Conservation (phyloP, 1,140 invertebrate genomes). For the Holcopasites calliopsidis region DNA sequence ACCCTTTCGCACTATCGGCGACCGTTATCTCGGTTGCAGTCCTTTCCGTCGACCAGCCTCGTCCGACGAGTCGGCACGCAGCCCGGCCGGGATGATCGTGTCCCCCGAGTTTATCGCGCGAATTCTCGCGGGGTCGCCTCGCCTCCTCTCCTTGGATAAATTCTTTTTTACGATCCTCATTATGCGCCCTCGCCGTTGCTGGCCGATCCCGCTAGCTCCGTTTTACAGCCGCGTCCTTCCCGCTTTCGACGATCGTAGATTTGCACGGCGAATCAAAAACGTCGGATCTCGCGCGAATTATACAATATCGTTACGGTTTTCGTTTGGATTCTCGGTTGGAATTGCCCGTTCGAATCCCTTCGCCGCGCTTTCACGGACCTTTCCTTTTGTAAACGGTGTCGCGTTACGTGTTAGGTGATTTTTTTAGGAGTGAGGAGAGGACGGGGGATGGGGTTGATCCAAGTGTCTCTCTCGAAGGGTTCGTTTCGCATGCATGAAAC, state of each 20-base stretch:
- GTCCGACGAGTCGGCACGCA: neutral
- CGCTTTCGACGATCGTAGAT: slow-evolving; percentile 38
- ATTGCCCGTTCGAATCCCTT: neutral
- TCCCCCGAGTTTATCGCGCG: slow-evolving; percentile 49
- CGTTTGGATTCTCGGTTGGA: neutral
- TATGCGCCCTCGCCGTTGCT: slow-evolving; percentile 24
- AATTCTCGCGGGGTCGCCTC: slow-evolving; percentile 15
- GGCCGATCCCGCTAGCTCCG: slow-evolving; percentile 49
- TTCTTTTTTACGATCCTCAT: slow-evolving; percentile 29
- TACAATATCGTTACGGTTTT: neutral
- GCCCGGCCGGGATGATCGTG: neutral
- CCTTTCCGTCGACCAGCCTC: slow-evolving; percentile 20
- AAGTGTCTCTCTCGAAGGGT: too few species aligned
- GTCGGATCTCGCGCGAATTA: neutral
- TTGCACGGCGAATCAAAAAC: slow-evolving; percentile 39
- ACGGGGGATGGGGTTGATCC: neutral
- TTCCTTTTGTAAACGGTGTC: too few species aligned
- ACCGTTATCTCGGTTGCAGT: slow-evolving; percentile 48
- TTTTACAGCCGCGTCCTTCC: slow-evolving; percentile 47
- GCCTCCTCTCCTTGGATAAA: slow-evolving; percentile 10
- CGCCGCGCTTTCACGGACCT: neutral
- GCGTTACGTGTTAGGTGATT: too few species aligned
- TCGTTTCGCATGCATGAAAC: too few species aligned
- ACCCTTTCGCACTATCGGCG: too few species aligned
- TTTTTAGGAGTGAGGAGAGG: too few species aligned